Conservation (phyloP, 1,140 invertebrate genomes). For the Leptestheria dahalacensis region DNA sequence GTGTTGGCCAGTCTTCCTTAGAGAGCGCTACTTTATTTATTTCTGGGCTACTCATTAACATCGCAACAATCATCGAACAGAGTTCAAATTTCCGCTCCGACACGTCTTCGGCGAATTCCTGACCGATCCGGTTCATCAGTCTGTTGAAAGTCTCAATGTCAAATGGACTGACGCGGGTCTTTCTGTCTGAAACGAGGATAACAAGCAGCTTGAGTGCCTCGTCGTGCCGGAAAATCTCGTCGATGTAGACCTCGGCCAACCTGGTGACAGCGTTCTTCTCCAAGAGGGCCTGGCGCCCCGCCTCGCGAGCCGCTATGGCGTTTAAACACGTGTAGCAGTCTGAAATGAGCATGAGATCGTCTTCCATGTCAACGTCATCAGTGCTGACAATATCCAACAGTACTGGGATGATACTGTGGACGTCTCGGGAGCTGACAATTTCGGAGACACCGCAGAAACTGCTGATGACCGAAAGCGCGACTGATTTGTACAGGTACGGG, state of each 20-base stretch:
- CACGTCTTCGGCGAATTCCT: slow-evolving; percentile 74
- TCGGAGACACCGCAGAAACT: slow-evolving; percentile 63
- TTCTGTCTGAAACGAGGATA: slow-evolving; percentile 44
- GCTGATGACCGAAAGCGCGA: slow-evolving; percentile 67
- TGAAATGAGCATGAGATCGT: slow-evolving; percentile 70
- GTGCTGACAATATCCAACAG: slow-evolving; percentile 64
- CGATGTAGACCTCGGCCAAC: slow-evolving; percentile 67
- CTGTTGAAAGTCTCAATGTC: slow-evolving; percentile 54
- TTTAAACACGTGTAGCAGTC: slow-evolving; percentile 73
- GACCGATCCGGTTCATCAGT: slow-evolving; percentile 62
- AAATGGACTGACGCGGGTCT: slow-evolving; percentile 33
- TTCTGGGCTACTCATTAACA: slow-evolving; percentile 53
- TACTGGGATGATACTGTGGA: slow-evolving; percentile 60
- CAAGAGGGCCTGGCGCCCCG: slow-evolving; percentile 56
- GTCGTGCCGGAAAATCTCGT: slow-evolving; percentile 71
- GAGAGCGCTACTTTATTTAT: slow-evolving; percentile 33
- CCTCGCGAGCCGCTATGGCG: slow-evolving; percentile 50
- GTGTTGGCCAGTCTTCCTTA: slow-evolving; percentile 42
- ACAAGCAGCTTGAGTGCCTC: slow-evolving; percentile 64
- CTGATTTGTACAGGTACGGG: slow-evolving; percentile 70
- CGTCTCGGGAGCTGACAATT: slow-evolving; percentile 59
- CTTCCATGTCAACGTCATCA: slow-evolving; percentile 63
- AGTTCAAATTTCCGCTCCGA: slow-evolving; percentile 75
- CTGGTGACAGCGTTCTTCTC: slow-evolving; percentile 57
- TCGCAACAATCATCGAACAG: slow-evolving; percentile 51